These are phyloP conservation scores for Phoeniculus purpureus DNA, from an alignment of 2,797 vertebrate species.

Conservation along the genomic window DNA sequence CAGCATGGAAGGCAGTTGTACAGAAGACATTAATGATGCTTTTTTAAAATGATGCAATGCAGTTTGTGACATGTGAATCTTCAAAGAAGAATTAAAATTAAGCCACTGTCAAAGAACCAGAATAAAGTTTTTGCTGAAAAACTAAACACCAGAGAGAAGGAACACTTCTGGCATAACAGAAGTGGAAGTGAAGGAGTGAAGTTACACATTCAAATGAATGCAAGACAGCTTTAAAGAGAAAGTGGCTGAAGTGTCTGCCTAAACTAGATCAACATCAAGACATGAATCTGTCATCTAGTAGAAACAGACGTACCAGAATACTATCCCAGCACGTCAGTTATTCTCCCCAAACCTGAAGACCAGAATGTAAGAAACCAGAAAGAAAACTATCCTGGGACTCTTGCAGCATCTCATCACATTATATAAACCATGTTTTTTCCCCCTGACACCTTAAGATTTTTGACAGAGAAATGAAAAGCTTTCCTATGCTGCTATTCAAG, in stretches of 20 bases:
- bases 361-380: not conserved
- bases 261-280: not conserved
- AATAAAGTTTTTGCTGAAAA: not conserved
- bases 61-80: not conserved
- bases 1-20: not conserved
- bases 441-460: not conserved
- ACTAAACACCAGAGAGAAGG: not conserved
- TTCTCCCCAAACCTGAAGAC: not conserved
- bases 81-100: not conserved
- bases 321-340: not conserved
- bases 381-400: not conserved
- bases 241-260: not conserved
- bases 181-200: not conserved
- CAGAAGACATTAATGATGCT: not conserved
- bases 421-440: not conserved
- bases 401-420: not conserved
- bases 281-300: not conserved
- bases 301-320: not conserved
- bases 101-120: not conserved
- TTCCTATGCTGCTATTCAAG: not conserved
- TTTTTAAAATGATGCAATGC: not conserved
- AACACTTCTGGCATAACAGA: not conserved
- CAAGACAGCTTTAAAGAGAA: conserved; percentile 8
- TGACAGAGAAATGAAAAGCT: not conserved
- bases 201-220: not conserved